A percentile compares a stretch with the other conserved stretches of the same genome.
Evolutionary conservation across 2,113 vertebrate species (phyloP).

Genomic region (Puffinus mauretanicus): DNA sequence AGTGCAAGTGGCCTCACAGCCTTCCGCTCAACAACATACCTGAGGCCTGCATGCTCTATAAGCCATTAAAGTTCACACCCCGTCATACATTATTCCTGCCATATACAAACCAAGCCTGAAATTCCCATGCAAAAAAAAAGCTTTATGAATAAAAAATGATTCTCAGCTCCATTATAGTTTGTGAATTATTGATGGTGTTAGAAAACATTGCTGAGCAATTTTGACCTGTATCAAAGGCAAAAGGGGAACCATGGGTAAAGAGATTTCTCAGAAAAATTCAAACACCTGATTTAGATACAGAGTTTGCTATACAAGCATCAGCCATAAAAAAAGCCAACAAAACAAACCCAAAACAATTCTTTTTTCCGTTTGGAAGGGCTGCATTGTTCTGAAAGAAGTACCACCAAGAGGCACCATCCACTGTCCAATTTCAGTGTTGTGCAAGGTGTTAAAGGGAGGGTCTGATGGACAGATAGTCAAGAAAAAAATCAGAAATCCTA

Average conservation of each 20-base stretch:
- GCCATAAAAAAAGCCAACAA: neutral
- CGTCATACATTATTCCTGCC: neutral
- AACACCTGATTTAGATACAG: neutral
- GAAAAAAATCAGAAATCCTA: neutral
- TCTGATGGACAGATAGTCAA: neutral
- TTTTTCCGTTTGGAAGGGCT: neutral
- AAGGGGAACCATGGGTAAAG: neutral
- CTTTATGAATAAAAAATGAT: constrained; percentile 9
- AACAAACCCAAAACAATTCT: neutral
- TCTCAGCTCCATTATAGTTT: neutral
- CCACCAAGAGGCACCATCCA: neutral
- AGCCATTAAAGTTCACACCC: neutral
- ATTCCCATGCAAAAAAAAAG: neutral
- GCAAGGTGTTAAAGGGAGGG: neutral
- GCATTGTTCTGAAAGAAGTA: neutral
- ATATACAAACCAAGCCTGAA: neutral
- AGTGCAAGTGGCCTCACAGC: neutral
- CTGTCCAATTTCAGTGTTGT: neutral
- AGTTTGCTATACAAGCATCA: neutral
- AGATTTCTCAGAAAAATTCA: constrained; percentile 6
- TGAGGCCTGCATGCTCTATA: neutral
- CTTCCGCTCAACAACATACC: neutral
- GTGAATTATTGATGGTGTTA: neutral
- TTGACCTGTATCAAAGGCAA: neutral
- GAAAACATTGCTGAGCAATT: neutral